Conservation (phyloP, 1,140 invertebrate species). For the Diorhabda carinulata region DNA sequence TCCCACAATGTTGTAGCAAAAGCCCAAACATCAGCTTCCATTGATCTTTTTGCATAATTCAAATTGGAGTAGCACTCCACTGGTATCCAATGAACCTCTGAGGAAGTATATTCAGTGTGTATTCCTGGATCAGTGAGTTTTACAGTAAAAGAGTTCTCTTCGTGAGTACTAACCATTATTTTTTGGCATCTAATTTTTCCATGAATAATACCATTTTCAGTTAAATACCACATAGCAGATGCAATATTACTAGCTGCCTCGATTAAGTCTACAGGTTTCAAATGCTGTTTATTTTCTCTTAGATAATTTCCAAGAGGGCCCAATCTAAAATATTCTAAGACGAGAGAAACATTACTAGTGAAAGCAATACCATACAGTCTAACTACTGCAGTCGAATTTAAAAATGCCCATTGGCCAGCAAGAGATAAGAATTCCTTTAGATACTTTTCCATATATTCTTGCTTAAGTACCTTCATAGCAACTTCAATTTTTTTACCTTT, state of each 20-base stretch:
- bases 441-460: constrained; percentile 55
- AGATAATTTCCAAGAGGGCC: constrained; percentile 77
- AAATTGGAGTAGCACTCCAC: constrained; percentile 70
- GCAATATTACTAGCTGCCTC: constrained; percentile 73
- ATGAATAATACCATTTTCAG: constrained; percentile 75
- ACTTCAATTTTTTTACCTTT: constrained; percentile 69
- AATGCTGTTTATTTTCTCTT: constrained; percentile 49
- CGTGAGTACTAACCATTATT: constrained; percentile 67
- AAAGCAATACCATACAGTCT: constrained; percentile 73
- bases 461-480: constrained; percentile 70
- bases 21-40: constrained; percentile 79
- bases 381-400: constrained; percentile 70
- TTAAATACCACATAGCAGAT: constrained; percentile 75
- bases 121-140: constrained; percentile 79
- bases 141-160: constrained; percentile 64
- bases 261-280: constrained; percentile 70
- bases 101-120: constrained; percentile 49
- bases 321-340: constrained; percentile 73
- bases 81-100: constrained; percentile 81
- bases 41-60: constrained; percentile 54
- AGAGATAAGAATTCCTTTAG: constrained; percentile 72
- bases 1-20: constrained; percentile 87
- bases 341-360: constrained; percentile 65
- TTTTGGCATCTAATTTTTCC: constrained; percentile 83
- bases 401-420: constrained; percentile 68